Evolutionary conservation across 2,888 invertebrate genomes (phyloP).

Genomic region (Coenonympha glycerion): DNA sequence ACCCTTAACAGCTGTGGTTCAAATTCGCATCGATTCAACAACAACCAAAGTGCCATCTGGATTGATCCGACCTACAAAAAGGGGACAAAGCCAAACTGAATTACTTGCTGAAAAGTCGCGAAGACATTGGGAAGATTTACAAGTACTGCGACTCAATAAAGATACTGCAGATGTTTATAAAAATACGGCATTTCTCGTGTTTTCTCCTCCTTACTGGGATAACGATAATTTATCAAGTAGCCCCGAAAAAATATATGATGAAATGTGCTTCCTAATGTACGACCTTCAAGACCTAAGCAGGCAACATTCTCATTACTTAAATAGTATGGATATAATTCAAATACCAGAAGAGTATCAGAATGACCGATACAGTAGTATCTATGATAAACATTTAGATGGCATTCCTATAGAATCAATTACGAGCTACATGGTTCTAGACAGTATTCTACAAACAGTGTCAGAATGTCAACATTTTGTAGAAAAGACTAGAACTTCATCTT

Average conservation of each 20-base stretch:
- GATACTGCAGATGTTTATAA: conserved; percentile 48
- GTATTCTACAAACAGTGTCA: conserved; percentile 48
- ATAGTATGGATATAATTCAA: conserved; percentile 58
- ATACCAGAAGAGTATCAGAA: conserved; percentile 42
- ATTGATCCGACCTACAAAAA: conserved; percentile 47
- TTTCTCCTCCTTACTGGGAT: conserved; percentile 58
- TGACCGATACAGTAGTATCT: conserved; percentile 33
- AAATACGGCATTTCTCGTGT: conserved; percentile 62
- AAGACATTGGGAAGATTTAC: conserved; percentile 59
- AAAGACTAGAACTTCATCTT: conserved; percentile 37
- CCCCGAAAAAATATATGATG: conserved; percentile 67
- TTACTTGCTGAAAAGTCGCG: conserved; percentile 46
- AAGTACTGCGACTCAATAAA: conserved; percentile 48
- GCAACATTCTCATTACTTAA: conserved; percentile 64
- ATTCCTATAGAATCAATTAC: conserved; percentile 57
- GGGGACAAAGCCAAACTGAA: conserved; percentile 61
- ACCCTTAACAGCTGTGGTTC: conserved; percentile 58
- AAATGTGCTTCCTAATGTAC: conserved; percentile 68
- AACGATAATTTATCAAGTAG: conserved; percentile 45
- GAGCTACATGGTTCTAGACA: conserved; percentile 54
- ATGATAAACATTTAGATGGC: conserved; percentile 39
- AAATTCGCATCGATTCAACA: conserved; percentile 54
- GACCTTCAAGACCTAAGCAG: conserved; percentile 71
- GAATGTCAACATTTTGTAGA: conserved; percentile 32
- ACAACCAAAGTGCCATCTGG: conserved; percentile 42